Base-by-base conservation (phyloP, 2,888 invertebrate genomes). In the Hirtodrosophila alboralis region DNA sequence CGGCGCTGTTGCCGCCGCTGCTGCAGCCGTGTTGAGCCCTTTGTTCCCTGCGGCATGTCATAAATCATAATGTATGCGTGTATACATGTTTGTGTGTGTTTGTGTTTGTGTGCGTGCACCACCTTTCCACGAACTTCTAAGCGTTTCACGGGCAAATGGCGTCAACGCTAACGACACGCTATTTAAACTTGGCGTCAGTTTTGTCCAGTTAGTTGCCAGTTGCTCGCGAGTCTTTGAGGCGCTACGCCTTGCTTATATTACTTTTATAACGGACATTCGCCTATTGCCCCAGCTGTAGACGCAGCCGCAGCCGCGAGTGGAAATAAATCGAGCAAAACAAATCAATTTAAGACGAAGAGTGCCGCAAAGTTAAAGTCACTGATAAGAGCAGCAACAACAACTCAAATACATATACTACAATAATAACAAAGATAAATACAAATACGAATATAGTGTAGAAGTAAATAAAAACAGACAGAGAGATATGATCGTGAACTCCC, bases 121-220 rank as follows among this genome's bases (percentile, higher is more conserved):
- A 63, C 66, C 75, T 73, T 87, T 87, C 83, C 64, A 70, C 69
- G 85, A 87, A 85, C 62, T 73, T 68, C 66, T 69, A 71, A 79
- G 69, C 69, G 62, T 67, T 84, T 81, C 75, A 75, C 70, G 75
- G 66, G 76, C 75, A 68, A 76, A 71, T 76, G 79, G 74, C 76
- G 71, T 71, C 66, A 64, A 69, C 23, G 23, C 23, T 23, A 23
- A 6, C 2, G 23, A 2, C 6, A 23, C 6, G 23, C 62, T 67
- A 80, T 78, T 78, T 80, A 54, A 75, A 73, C 75, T 77, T 61
- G 36, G 40, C 53, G 33, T 68, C 64, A 75, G 58, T 59, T 74
- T 63, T 62, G 52, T 54, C 18, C 62, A 74, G 23, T 23, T 23
- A 23, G 23, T 23, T 23, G 23, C 23, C 23, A 23, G 76, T 61